Evolutionary conservation across 2,113 vertebrate genomes (phyloP).

Genomic region (Hoplias malabaricus): DNA sequence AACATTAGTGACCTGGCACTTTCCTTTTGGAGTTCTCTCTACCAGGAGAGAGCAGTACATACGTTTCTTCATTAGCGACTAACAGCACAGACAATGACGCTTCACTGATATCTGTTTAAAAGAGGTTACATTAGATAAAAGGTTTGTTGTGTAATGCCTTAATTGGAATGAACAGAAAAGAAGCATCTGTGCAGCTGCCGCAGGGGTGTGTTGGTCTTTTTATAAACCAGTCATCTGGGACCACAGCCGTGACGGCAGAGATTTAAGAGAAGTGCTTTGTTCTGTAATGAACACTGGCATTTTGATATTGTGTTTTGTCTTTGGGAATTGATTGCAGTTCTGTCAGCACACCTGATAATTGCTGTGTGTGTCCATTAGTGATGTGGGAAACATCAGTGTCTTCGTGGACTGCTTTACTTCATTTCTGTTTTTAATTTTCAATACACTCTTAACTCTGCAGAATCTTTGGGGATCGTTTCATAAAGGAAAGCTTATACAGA

Average conservation of each 20-base stretch:
- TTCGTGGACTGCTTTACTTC: not conserved
- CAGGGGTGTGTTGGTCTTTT: not conserved
- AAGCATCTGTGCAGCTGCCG: not conserved
- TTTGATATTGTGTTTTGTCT: not conserved
- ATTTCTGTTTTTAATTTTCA: not conserved
- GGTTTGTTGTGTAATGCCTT: not conserved
- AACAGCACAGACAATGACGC: not conserved
- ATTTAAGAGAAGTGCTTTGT: not conserved
- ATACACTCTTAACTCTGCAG: no score
- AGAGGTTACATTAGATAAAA: not conserved
- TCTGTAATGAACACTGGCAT: not conserved
- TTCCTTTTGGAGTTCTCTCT: not conserved
- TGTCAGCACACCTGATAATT: not conserved
- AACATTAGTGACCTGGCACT: conserved; percentile 1
- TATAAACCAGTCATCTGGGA: conserved; percentile 4
- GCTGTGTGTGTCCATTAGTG: not conserved
- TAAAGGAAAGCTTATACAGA: no score
- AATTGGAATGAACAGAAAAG: not conserved
- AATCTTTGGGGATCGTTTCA: not conserved
- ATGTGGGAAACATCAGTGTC: not conserved
- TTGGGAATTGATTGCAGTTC: not conserved
- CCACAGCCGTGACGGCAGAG: not conserved
- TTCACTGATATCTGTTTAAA: not conserved
- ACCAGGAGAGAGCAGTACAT: not conserved
- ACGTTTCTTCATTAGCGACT: not conserved